Evolutionary conservation across 2,113 vertebrate species (phyloP).

Genomic region (Megalops atlanticus): DNA sequence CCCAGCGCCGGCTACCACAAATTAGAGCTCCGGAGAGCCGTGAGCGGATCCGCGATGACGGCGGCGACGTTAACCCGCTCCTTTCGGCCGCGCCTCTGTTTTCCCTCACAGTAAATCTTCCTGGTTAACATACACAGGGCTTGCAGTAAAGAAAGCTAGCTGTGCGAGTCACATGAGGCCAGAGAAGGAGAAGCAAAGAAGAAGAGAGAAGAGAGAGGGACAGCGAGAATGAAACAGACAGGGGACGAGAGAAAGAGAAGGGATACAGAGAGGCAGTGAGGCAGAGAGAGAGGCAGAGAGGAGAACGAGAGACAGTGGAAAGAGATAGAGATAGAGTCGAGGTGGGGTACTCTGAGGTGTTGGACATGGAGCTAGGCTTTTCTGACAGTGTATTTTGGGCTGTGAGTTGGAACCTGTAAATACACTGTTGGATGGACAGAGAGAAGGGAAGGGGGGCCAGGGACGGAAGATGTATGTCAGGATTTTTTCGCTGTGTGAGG

Average conservation of each 20-base stretch:
- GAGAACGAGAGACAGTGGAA: background rate
- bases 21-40: background rate
- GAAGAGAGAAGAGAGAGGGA: background rate
- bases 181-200: background rate
- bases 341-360: background rate
- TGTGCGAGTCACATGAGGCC: background rate
- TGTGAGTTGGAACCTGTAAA: too few relatives aligned
- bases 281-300: too few relatives aligned
- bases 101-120: background rate
- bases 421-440: too few relatives aligned
- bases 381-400: too few relatives aligned
- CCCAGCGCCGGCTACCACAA: conserved; percentile 23
- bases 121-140: background rate
- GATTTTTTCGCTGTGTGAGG: background rate
- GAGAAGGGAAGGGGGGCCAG: background rate
- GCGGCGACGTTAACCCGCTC: background rate
- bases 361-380: background rate
- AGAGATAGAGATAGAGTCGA: background rate
- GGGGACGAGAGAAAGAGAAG: too few relatives aligned
- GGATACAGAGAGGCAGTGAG: too few relatives aligned
- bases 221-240: too few relatives aligned
- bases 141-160: background rate
- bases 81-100: background rate
- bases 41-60: background rate
- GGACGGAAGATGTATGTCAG: background rate